A percentile compares a stretch with the other conserved stretches of the same genome.
phyloP scores from a whole-genome alignment of 37 sponge, comb jelly and placozoan species.

The Axinella damicornis region DNA sequence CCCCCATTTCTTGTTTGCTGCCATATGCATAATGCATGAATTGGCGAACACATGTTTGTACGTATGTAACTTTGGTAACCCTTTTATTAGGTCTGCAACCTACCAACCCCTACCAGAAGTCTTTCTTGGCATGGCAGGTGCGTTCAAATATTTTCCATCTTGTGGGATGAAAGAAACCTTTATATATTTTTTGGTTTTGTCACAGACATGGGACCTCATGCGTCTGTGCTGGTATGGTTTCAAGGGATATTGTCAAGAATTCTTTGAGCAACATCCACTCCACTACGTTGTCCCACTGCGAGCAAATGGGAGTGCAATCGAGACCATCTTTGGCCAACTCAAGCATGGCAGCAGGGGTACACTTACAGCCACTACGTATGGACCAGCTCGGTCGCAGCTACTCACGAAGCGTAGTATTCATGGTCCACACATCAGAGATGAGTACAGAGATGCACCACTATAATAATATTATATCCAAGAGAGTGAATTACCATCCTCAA shows the following conservation, averaged over 20 bases:
- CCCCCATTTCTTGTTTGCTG: too few relatives aligned
- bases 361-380: background rate
- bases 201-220: conserved; percentile 30
- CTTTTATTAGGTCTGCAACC: too few relatives aligned
- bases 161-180: background rate
- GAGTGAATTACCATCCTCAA: too few relatives aligned
- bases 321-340: conserved; percentile 9
- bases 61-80: too few relatives aligned
- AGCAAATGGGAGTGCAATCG: conserved; percentile 14
- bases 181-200: background rate
- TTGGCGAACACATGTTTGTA: too few relatives aligned
- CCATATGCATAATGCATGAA: too few relatives aligned
- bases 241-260: background rate
- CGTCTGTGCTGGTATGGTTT: conserved; percentile 8
- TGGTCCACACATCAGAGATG: too few relatives aligned
- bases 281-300: conserved; percentile 11
- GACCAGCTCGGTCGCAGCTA: background rate
- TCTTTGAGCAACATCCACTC: background rate
- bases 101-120: too few relatives aligned
- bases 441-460: too few relatives aligned
- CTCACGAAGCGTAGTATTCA: background rate
- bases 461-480: too few relatives aligned
- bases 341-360: background rate
- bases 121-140: too few relatives aligned
- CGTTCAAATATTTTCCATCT: background rate